A percentile compares a stretch with the other conserved stretches of the same genome.
phyloP scores from a whole-genome alignment of 2,888 invertebrate species.

The Macrosoma leucophasiata region DNA sequence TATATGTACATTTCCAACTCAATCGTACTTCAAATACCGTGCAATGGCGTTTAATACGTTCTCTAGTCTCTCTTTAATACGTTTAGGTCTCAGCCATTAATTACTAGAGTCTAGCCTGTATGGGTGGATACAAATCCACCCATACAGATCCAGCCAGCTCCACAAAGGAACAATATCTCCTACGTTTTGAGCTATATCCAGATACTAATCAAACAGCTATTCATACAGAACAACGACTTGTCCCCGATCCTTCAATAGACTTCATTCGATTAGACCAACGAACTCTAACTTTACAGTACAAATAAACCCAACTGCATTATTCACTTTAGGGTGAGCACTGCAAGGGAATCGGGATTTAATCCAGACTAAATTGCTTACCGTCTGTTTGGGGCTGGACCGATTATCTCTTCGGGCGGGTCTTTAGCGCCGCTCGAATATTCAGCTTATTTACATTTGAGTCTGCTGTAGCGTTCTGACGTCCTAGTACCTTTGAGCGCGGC shows the following conservation, averaged over 20 bases:
- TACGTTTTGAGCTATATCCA: too few species aligned
- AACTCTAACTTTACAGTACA: constrained; percentile 33
- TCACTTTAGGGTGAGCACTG: constrained; percentile 29
- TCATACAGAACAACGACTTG: too few species aligned
- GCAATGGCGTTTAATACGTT: too few species aligned
- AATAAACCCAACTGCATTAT: constrained; percentile 37
- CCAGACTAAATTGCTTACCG: constrained; percentile 37
- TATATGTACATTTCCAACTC: too few species aligned
- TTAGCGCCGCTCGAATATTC: constrained; percentile 28
- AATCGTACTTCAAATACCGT: too few species aligned
- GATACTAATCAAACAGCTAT: too few species aligned
- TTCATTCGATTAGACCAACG: constrained; percentile 33
- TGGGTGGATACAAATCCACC: too few species aligned
- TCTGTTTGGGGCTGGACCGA: constrained; percentile 32
- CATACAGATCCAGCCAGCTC: too few species aligned
- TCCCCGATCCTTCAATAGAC: constrained; percentile 30
- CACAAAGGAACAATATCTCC: too few species aligned
- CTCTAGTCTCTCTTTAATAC: too few species aligned
- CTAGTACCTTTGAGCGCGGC: constrained; percentile 10
- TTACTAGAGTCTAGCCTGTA: too few species aligned
- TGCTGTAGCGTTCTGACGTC: constrained; percentile 20
- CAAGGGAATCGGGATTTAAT: constrained; percentile 33
- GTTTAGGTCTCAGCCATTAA: too few species aligned
- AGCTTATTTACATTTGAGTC: constrained; percentile 33
- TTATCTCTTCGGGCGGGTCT: constrained; percentile 30